Evolutionary conservation across 1,140 invertebrate species (phyloP), one percentile per base, ranked within the genome.

Genomic region (Ceratoteleas bidentatus): DNA sequence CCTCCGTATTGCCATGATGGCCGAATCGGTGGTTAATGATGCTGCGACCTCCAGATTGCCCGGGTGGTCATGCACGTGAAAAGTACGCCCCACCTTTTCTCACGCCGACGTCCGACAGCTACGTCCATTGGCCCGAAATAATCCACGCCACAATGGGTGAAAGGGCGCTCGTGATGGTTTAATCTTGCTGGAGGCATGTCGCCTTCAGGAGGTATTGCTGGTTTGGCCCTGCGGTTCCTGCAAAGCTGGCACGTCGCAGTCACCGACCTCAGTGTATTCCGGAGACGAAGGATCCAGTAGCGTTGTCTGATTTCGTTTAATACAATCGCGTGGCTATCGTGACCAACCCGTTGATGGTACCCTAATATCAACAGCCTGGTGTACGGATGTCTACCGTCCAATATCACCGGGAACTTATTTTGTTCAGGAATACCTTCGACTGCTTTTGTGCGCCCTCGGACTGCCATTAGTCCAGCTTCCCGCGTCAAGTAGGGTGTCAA

Each of bases 1-100:
- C 5, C 77, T 11, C 9, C 53, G n/a, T 2, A 80, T 0, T 2
- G 72, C 66, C 56, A 81, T 73, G 7, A 77, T 77, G 0, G 69
- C 45, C 2, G 80, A 68, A 10, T 62, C 47, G 24, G 1, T 24
- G 0, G 74, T 52, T 38, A 72, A 32, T 3, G 10, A 52, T 0
- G 24, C 3, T 0, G 85, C 88, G 0, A 90, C n/a, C 65, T 92
- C 91, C 1, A 92, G 15, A 66, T 93, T 91, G 0, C 92, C 81
- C 0, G 90, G 5, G 85, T 88, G 78, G 76, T 73, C 85, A 86
- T 61, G 57, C 88, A 91, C 0, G 89, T 92, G 53, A 90, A 91
- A 7, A 93, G 11, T 5, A 81, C 87, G 4, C 89, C 81, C 60
- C 84, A 91, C 6, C 87, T 54, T 56, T 91, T 91, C 36, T 88